Percentiles rank a stretch among this genome's conserved stretches.
These are phyloP conservation scores for Drosophila novamexicana DNA, from an alignment of 1,140 invertebrate genomes.

Conservation along the genomic window DNA sequence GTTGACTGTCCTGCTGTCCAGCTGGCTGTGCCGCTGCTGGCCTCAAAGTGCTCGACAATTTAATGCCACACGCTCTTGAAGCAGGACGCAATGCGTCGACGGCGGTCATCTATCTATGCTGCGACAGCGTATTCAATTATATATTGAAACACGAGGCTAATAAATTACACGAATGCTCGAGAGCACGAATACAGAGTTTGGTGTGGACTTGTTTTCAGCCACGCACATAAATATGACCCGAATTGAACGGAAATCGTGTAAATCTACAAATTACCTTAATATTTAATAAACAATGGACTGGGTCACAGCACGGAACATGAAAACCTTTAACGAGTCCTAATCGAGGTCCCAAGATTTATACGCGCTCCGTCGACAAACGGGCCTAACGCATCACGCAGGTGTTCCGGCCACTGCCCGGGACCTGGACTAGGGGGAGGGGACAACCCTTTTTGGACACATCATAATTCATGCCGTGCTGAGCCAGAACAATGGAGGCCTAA, in stretches of 20 bases:
- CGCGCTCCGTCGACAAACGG: constrained; percentile 50
- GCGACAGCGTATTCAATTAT: constrained; percentile 77
- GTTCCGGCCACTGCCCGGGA: neutral
- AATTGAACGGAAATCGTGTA: constrained; percentile 64
- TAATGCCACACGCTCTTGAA: constrained; percentile 53
- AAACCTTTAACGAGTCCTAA: constrained; percentile 52
- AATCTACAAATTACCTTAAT: constrained; percentile 81
- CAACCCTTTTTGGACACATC: constrained; percentile 50
- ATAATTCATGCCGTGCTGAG: constrained; percentile 63
- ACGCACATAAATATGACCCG: constrained; percentile 67
- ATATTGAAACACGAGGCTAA: constrained; percentile 68
- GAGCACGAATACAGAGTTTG: neutral
- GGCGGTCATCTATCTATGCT: constrained; percentile 66
- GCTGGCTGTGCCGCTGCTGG: constrained; percentile 5
- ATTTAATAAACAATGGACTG: constrained; percentile 67
- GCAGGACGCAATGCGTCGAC: constrained; percentile 29
- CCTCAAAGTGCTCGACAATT: constrained; percentile 54
- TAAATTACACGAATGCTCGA: constrained; percentile 54
- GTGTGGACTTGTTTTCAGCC: constrained; percentile 32
- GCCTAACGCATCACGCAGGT: constrained; percentile 45
- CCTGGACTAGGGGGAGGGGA: neutral
- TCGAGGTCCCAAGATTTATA: constrained; percentile 61
- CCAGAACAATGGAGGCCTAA: constrained; percentile 46
- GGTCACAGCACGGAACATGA: constrained; percentile 30
- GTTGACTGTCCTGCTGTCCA: neutral